Conservation (phyloP, 1,140 invertebrate species). For the Aphaenogaster ashmeadi region DNA sequence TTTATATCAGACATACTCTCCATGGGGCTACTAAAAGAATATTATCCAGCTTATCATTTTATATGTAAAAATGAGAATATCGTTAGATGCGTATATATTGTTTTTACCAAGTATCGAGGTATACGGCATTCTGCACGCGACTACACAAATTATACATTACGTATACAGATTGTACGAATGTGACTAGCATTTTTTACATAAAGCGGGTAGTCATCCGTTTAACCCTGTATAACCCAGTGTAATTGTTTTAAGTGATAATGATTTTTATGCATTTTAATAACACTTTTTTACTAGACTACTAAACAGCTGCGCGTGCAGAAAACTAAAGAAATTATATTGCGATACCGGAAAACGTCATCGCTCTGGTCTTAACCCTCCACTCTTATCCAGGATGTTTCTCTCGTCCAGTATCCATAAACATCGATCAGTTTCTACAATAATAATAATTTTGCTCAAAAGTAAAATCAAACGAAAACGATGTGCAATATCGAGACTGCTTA, state of each 20-base stretch:
- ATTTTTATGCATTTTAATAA: conserved; percentile 8
- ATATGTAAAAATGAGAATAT: conserved; percentile 61
- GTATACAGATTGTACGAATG: conserved; percentile 70
- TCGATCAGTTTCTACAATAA: neutral
- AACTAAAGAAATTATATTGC: neutral
- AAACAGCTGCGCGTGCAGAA: neutral
- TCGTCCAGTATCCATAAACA: no score
- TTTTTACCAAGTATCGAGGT: conserved; percentile 64
- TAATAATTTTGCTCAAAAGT: neutral
- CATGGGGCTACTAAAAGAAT: conserved; percentile 51
- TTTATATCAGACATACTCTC: conserved; percentile 26
- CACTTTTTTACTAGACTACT: neutral
- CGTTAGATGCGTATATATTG: conserved; percentile 65
- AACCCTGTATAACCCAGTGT: conserved; percentile 51
- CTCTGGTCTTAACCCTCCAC: neutral
- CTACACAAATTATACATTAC: conserved; percentile 67
- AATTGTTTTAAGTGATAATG: conserved; percentile 47
- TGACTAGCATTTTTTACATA: conserved; percentile 67
- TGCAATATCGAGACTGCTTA: neutral
- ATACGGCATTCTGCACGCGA: conserved; percentile 71
- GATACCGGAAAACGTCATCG: neutral
- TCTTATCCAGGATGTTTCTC: no score
- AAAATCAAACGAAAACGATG: neutral
- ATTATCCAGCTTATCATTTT: conserved; percentile 46
- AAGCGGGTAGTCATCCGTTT: conserved; percentile 65